Evolutionary conservation across 2,888 invertebrate genomes (phyloP).

Genomic region (Lycaena phlaeas): DNA sequence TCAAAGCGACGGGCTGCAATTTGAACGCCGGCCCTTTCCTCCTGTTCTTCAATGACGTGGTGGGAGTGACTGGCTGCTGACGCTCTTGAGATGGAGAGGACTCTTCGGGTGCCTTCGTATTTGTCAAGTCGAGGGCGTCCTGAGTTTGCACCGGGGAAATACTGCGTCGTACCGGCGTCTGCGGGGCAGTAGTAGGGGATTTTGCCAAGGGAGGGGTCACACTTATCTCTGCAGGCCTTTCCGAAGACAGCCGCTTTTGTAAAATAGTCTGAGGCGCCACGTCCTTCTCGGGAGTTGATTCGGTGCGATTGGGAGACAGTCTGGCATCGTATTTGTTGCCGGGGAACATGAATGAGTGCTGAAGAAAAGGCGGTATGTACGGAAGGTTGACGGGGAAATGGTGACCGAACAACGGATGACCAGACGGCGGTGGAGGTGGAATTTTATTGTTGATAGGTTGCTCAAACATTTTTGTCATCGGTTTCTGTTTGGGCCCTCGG

Average conservation of each 20-base stretch:
- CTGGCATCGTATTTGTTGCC: conserved; percentile 55
- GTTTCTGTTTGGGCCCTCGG: conserved; percentile 84
- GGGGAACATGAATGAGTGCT: conserved; percentile 64
- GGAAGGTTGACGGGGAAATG: conserved; percentile 62
- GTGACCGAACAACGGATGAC: conserved; percentile 53
- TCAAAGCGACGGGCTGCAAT: conserved; percentile 75
- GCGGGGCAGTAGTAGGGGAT: conserved; percentile 38
- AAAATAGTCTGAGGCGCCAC: conserved; percentile 48
- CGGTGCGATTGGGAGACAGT: conserved; percentile 39
- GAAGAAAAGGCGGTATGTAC: conserved; percentile 59
- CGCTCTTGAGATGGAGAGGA: conserved; percentile 39
- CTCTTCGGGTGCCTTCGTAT: conserved; percentile 54
- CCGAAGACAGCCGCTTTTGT: conserved; percentile 49
- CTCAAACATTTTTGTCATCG: conserved; percentile 50
- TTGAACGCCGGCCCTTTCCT: conserved; percentile 92
- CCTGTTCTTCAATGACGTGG: conserved; percentile 73
- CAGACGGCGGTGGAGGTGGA: conserved; percentile 36
- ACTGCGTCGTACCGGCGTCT: conserved; percentile 33
- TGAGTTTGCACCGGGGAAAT: conserved; percentile 31
- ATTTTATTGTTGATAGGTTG: conserved; percentile 40
- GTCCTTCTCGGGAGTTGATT: conserved; percentile 34
- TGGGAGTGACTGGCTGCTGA: conserved; percentile 45
- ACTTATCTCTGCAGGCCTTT: conserved; percentile 30
- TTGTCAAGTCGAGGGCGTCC: conserved; percentile 74
- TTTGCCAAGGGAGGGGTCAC: conserved; percentile 33